These are phyloP conservation scores for Nesoenas mayeri DNA, from an alignment of 2,113 vertebrate genomes.

Conservation along the genomic window DNA sequence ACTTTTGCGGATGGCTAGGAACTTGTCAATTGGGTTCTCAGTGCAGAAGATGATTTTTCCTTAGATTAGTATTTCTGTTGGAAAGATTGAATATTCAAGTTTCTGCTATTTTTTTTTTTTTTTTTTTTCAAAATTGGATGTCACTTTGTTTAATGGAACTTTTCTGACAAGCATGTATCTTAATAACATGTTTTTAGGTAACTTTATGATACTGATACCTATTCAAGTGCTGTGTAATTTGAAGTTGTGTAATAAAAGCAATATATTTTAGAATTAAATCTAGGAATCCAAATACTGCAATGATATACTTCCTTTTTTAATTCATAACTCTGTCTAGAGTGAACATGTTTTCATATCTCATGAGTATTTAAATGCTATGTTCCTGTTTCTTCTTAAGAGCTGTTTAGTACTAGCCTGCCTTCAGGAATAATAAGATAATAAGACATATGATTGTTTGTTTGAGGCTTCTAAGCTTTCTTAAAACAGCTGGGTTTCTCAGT, in stretches of 20 bases:
- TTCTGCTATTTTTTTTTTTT: background rate
- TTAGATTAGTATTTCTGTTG: background rate
- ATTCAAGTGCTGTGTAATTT: background rate
- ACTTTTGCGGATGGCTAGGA: background rate
- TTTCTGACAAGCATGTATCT: background rate
- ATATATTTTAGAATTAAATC: background rate
- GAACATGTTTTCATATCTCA: background rate
- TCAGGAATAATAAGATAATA: background rate
- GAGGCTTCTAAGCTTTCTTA: background rate
- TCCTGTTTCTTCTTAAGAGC: background rate
- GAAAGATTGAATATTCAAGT: background rate
- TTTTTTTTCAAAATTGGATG: background rate
- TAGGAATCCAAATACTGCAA: background rate
- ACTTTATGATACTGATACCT: background rate
- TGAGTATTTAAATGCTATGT: background rate
- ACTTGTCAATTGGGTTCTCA: background rate
- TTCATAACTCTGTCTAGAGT: background rate
- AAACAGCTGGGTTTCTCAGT: background rate
- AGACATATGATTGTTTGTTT: background rate
- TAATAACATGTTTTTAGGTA: constrained; percentile 36
- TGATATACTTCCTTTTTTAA: background rate
- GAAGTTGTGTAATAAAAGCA: background rate
- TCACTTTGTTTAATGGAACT: constrained; percentile 1
- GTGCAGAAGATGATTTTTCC: background rate
- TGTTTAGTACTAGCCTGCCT: background rate